A percentile compares a stretch with the other conserved stretches of the same genome.
phyloP scores from a whole-genome alignment of 2,113 vertebrate genomes.

The Axis porcinus region DNA sequence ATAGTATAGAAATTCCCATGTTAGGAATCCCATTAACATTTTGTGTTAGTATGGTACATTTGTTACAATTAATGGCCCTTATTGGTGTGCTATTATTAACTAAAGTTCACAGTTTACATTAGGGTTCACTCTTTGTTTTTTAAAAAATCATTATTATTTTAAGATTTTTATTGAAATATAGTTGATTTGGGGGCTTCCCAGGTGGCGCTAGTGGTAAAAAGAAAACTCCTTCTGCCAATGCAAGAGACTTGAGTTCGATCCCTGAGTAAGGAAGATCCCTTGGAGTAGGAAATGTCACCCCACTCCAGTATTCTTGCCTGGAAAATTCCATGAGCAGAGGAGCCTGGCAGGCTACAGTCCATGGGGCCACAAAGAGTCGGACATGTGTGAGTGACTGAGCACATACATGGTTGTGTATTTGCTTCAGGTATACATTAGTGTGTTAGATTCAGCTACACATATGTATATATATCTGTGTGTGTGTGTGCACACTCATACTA shows the following conservation, averaged over 20 bases:
- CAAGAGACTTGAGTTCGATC: not conserved
- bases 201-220: not conserved
- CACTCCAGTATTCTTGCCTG: not conserved
- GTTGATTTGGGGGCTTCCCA: not conserved
- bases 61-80: not conserved
- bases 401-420: not conserved
- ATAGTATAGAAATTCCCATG: not conserved
- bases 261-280: not conserved
- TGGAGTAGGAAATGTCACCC: not conserved
- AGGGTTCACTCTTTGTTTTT: not conserved
- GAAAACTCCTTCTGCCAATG: not conserved
- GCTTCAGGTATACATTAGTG: not conserved
- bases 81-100: not conserved
- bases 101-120: not conserved
- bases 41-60: not conserved
- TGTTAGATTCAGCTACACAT: not conserved
- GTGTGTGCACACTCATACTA: not conserved
- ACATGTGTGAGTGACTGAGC: not conserved
- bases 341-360: not conserved
- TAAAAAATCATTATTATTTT: not conserved
- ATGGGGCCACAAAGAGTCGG: not conserved
- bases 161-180: not conserved
- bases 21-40: not conserved
- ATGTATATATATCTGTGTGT: not conserved
- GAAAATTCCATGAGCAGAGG: not conserved